Base-by-base conservation (phyloP, 2,113 vertebrate species). In the Salvelinus namaycush region DNA sequence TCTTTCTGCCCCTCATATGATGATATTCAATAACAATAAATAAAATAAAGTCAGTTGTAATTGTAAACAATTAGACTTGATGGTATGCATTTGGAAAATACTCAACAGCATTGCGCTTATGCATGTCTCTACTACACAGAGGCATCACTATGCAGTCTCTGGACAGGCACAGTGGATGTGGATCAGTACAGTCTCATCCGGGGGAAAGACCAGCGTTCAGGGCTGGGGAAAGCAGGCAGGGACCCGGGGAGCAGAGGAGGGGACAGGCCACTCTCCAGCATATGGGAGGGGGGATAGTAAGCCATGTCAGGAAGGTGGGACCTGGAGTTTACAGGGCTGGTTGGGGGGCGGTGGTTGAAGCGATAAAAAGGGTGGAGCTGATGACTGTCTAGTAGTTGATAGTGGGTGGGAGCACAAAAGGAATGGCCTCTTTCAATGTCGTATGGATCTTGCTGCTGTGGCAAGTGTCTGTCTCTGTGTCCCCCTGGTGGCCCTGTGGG, bases 171-270 rank as follows among this genome's bases (percentile, higher is more conserved):
- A 60, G 26, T 64, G 31, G 20, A 22, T 65, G 59, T 44, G 6
- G 59, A 68, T 16, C 2, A 97, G 81, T 94, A 95, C 0, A 94
- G 86, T 84, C 90, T 93, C 93, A 95, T 95, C n/a, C 94, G 93
- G 77, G 95, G 94, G 76, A 94, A 96, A 62, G 88, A 87, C 94
- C 93, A 96, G 31, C 68, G 67, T 44, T 93, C 90, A 1, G 93
- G 93, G 72, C 92, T 94, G 18, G 66, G 83, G 69, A 88, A 62
- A 77, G 62, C 72, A 80, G 85, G 85, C 65, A 75, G 54, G 59
- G 51, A 1, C 51, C 51, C 1, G 4, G 86, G 22, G 80, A 74
- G 83, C 62, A 76, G 49, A 54, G 86, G 24, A 80, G 76, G 51
- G 44, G 74, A 79, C 9, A 82, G 44, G 5, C 78, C 79, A 62